Percentiles rank a stretch among this genome's conserved stretches.
Evolutionary conservation across 2,113 vertebrate genomes (phyloP).

Genomic region (Cepphus grylle): DNA sequence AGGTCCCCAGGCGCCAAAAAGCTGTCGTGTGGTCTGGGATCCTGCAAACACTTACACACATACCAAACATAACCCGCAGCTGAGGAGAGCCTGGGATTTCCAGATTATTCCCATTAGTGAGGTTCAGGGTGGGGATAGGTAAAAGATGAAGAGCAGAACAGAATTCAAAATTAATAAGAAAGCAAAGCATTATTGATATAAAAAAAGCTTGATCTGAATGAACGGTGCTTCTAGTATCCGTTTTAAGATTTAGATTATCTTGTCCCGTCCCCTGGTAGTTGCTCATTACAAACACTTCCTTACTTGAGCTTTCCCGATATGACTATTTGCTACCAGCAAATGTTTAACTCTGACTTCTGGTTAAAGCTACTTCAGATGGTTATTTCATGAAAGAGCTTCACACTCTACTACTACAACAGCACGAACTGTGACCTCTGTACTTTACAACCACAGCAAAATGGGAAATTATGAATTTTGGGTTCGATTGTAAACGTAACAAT

Average conservation of each 20-base stretch:
- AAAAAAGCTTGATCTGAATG: not conserved
- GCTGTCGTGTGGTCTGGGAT: not conserved
- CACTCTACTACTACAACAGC: not conserved
- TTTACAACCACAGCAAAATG: not conserved
- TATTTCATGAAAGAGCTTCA: not conserved
- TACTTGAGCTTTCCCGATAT: not conserved
- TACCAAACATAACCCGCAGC: not conserved
- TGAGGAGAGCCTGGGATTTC: not conserved
- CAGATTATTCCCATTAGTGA: not conserved
- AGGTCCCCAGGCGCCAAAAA: not conserved
- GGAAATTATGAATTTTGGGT: not conserved
- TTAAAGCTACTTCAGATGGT: not conserved
- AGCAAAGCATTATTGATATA: not conserved
- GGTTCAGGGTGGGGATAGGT: not conserved
- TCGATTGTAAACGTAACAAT: not conserved
- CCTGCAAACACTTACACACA: not conserved
- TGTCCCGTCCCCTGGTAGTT: not conserved
- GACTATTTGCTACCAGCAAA: not conserved
- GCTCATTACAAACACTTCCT: not conserved
- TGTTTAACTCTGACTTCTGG: not conserved
- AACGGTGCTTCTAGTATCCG: not conserved
- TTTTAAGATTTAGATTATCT: not conserved
- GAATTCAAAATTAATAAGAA: not conserved
- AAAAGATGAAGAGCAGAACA: not conserved
- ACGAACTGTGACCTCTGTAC: not conserved